These are phyloP conservation scores for Microtus oregoni DNA, from an alignment of 2,113 vertebrate species.

Conservation along the genomic window DNA sequence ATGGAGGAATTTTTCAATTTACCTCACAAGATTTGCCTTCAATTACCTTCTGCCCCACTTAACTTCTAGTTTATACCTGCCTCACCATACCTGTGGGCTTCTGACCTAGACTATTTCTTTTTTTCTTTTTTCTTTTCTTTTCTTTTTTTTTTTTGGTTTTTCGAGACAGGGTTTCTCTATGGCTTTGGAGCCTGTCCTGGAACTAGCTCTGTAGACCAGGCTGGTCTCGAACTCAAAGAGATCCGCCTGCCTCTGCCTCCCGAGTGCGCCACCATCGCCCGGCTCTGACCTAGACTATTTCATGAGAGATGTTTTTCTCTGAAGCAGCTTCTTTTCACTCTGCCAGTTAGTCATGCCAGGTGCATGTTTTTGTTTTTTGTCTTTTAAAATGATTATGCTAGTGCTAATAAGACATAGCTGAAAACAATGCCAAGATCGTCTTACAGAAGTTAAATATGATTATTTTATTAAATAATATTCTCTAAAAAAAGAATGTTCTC, in stretches of 20 bases:
- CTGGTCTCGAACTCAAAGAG: too few species aligned
- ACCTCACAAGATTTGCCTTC: conserved; percentile 15
- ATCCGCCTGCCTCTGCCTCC: too few species aligned
- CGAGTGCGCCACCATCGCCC: too few species aligned
- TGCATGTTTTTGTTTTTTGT: conserved; percentile 11
- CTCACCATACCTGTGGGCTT: conserved; percentile 33
- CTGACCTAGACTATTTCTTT: too few species aligned
- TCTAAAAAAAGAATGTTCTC: neutral
- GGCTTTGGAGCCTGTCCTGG: too few species aligned
- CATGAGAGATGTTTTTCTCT: conserved; percentile 69
- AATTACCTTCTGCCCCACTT: neutral
- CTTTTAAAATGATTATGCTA: conserved; percentile 63
- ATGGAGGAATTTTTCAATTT: neutral
- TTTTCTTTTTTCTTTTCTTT: too few species aligned
- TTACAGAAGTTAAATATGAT: conserved; percentile 60
- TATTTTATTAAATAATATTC: conserved; percentile 55
- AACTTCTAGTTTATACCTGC: conserved; percentile 60
- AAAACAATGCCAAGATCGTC: conserved; percentile 54
- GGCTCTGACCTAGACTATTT: too few species aligned
- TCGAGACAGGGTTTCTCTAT: too few species aligned
- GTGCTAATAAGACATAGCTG: conserved; percentile 60
- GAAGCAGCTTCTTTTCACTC: conserved; percentile 67
- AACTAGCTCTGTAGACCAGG: too few species aligned
- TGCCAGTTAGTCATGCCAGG: conserved; percentile 77
- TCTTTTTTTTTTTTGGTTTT: too few species aligned